phyloP scores from a whole-genome alignment of 1,140 invertebrate species.

The Conus betulinus region DNA sequence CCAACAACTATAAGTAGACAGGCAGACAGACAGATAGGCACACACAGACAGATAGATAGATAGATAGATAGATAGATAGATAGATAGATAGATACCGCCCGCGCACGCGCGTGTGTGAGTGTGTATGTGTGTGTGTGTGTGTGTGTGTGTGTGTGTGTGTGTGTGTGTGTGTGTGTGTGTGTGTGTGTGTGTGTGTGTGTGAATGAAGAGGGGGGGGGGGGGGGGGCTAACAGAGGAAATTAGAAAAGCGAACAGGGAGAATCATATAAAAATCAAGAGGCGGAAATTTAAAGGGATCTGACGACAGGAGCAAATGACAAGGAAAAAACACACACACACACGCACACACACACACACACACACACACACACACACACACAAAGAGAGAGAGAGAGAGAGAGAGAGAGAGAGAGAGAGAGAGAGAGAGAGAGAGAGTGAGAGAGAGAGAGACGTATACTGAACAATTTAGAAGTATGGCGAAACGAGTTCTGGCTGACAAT shows the following conservation, averaged over 20 bases:
- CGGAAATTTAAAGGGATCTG: neutral
- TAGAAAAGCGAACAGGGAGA: neutral
- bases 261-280: neutral
- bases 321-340: no score
- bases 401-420: no score
- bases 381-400: no score
- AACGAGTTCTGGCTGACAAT: no score
- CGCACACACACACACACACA: no score
- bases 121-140: conserved; percentile 8
- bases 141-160: conserved; percentile 5
- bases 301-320: no score
- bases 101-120: neutral
- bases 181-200: conserved; percentile 1
- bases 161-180: conserved; percentile 12
- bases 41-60: no score
- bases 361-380: no score
- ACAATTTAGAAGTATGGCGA: no score
- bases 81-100: neutral
- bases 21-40: neutral
- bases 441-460: no score
- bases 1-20: neutral
- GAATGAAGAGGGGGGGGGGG: neutral
- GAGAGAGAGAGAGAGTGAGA: no score
- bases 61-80: no score
- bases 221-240: neutral